Conservation (phyloP, 2,888 invertebrate genomes). For the Tetranychus piercei region DNA sequence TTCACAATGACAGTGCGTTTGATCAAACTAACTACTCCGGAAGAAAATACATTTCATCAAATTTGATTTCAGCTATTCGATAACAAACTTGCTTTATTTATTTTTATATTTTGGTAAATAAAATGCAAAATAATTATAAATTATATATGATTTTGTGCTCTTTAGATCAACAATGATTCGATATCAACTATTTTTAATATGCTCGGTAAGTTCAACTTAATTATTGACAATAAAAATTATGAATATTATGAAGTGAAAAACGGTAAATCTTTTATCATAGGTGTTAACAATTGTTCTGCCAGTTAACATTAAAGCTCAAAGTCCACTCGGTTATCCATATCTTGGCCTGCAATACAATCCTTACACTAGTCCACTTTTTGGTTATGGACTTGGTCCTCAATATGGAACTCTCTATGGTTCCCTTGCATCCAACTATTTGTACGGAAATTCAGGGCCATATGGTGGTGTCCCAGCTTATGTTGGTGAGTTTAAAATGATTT, state of each 20-base stretch:
- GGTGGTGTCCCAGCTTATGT: conserved; percentile 2
- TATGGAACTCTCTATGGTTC: not conserved
- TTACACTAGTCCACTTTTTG: conserved; percentile 1
- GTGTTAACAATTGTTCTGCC: not conserved
- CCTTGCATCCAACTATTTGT: not conserved
- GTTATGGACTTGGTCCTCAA: conserved; percentile 10
- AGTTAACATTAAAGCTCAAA: not conserved
- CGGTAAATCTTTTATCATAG: not conserved
- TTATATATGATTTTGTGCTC: no score
- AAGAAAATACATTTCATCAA: not conserved
- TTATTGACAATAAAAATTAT: not conserved
- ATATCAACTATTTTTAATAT: no score
- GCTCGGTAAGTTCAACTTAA: no score
- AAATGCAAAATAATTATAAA: not conserved
- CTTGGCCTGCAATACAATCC: conserved; percentile 5
- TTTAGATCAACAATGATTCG: no score
- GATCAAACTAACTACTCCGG: not conserved
- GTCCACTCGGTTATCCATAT: conserved; percentile 2
- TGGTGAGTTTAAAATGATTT: not conserved
- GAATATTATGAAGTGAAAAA: not conserved
- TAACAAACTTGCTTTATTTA: not conserved
- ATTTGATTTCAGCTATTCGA: not conserved
- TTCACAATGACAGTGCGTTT: not conserved
- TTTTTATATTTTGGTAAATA: not conserved
- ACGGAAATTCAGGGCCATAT: not conserved